These are phyloP conservation scores for Condylura cristata DNA, from an alignment of 2,113 vertebrate genomes.

Conservation along the genomic window DNA sequence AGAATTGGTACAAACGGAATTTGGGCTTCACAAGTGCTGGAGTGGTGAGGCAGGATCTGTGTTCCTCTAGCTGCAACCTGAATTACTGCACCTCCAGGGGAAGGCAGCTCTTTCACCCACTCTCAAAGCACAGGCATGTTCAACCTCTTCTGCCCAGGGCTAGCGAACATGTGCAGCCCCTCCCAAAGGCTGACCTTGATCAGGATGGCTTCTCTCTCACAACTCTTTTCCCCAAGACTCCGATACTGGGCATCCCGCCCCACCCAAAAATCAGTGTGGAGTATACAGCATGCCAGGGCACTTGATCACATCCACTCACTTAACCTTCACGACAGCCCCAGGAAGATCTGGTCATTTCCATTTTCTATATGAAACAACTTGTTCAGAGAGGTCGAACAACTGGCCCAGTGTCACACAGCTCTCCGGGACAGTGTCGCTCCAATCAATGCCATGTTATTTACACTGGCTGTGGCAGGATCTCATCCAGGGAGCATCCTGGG, in stretches of 20 bases:
- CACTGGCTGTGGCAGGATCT: accelerated
- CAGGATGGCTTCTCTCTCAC: background rate
- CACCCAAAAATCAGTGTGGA: background rate
- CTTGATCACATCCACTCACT: background rate
- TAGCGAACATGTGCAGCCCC: background rate
- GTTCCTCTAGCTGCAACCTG: background rate
- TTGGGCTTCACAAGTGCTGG: conserved; percentile 42
- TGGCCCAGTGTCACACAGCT: background rate
- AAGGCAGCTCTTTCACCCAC: background rate
- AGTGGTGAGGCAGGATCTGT: background rate
- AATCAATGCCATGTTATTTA: background rate
- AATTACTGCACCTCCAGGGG: background rate
- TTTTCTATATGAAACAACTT: background rate
- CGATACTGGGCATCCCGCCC: too few relatives aligned
- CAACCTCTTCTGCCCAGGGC: background rate
- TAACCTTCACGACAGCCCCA: too few relatives aligned
- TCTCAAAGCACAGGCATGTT: accelerated
- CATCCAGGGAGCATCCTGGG: background rate
- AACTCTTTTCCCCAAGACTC: background rate
- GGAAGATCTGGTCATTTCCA: background rate
- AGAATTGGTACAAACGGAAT: conserved; percentile 52
- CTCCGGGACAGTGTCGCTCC: background rate
- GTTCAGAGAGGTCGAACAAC: background rate
- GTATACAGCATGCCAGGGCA: background rate
- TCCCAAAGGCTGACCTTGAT: background rate